phyloP scores from a whole-genome alignment of 1,140 invertebrate genomes.

The Musca vetustissima region DNA sequence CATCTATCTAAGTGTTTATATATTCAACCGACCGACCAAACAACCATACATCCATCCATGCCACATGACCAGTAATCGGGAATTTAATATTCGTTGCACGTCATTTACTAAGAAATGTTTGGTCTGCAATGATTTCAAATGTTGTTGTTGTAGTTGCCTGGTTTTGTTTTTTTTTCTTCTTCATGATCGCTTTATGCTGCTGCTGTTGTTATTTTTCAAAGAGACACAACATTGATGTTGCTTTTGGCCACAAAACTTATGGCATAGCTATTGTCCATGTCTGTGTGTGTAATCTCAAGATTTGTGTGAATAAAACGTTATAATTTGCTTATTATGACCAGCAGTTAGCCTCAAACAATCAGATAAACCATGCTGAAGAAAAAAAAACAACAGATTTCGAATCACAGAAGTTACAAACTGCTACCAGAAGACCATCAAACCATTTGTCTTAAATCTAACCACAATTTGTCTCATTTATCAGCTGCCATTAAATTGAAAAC shows the following conservation, averaged over 20 bases:
- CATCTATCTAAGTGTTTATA: not conserved
- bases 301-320: not conserved
- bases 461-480: constrained; percentile 24
- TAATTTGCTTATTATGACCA: constrained; percentile 11
- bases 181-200: not conserved
- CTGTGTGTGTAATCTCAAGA: constrained; percentile 4
- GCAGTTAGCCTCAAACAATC: not conserved
- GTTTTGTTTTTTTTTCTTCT: not conserved
- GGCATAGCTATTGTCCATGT: constrained; percentile 2
- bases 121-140: constrained; percentile 23
- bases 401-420: not conserved
- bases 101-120: constrained; percentile 19
- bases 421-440: not conserved
- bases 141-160: not conserved
- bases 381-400: no score
- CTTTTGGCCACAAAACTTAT: not conserved
- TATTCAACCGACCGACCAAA: not conserved
- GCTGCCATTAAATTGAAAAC: no score
- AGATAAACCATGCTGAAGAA: no score
- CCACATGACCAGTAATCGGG: constrained; percentile 4
- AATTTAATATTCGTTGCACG: constrained; percentile 19
- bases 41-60: not conserved
- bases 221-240: no score
- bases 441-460: constrained; percentile 1
- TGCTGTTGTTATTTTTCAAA: not conserved